Evolutionary conservation across 2,113 vertebrate species (phyloP), one percentile per base, ranked within the genome.

Genomic region (Ammodytes marinus): DNA sequence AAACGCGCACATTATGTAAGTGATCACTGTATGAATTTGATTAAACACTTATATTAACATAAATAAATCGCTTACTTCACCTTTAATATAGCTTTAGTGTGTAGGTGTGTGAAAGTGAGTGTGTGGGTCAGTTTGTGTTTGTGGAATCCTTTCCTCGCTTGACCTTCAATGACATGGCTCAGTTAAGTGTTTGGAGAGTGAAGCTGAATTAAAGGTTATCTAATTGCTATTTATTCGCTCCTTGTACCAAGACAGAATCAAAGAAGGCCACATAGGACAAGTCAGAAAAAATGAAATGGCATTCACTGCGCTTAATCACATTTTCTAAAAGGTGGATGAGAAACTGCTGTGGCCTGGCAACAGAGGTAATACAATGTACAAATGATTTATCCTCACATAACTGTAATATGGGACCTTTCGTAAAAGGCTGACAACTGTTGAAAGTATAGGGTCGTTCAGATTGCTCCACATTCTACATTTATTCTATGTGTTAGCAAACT

Each of bases 111-210:
- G 43, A 46, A 66, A 54, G 58, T 27, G 50, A 64, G 59, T 27
- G 67, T 17, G 65, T 13, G 59, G 13, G 8, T 13, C 2, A 2
- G 12, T 57, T 49, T 54, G 46, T 59, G 12, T 67, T 15, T 45
- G 12, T 53, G 69, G 0, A 4, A 12, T n/a, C 47, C 57, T 55
- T 66, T 27, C 64, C 4, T 0, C 45, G 53, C 46, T 76, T 90
- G 88, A 87, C 88, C 78, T 86, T 85, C 83, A 77, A 4, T 69
- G 63, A 85, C 50, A 53, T 81, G 83, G 82, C 70, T 88, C 80
- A 87, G 73, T 79, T 71, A 58, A 61, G 37, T 13, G 37, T 57
- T 10, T 40, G 27, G 27, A 65, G 69, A 79, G 35, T 4, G 5
- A 70, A 47, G 46, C 47, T 60, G 73, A 45, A 74, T 52, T 35